These are phyloP conservation scores for Grus americana DNA, from an alignment of 2,113 vertebrate species.

Conservation along the genomic window DNA sequence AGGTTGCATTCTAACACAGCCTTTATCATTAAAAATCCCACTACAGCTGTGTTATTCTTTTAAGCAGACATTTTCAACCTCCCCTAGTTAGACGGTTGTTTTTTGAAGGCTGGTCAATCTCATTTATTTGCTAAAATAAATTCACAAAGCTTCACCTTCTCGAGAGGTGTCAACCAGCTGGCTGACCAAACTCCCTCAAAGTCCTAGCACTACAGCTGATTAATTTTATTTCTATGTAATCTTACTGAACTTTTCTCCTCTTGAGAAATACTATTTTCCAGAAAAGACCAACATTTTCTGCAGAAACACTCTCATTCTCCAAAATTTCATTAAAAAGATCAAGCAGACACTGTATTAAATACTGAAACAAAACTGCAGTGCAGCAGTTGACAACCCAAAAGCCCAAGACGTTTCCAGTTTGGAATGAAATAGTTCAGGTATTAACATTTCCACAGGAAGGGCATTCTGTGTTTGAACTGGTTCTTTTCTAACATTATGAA, in stretches of 20 bases:
- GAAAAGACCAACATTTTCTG: not conserved
- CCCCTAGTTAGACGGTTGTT: fast-evolving
- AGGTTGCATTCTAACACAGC: not conserved
- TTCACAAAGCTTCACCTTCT: not conserved
- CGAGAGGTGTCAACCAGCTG: not conserved
- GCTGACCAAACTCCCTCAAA: not conserved
- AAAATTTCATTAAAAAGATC: not conserved
- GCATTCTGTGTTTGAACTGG: not conserved
- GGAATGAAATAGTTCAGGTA: not conserved
- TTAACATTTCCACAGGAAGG: not conserved
- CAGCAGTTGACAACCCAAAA: not conserved
- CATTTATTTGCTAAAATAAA: not conserved
- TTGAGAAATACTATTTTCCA: not conserved
- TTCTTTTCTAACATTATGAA: not conserved
- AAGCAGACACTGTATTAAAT: not conserved
- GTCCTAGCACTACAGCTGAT: not conserved
- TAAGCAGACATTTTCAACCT: not conserved
- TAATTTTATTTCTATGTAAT: not conserved
- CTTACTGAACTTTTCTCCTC: not conserved
- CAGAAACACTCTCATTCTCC: not conserved
- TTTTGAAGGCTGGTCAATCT: not conserved
- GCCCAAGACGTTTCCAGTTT: not conserved
- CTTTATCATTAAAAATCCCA: not conserved
- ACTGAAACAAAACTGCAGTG: not conserved
- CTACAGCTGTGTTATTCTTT: not conserved